A percentile compares a stretch with the other conserved stretches of the same genome.
These are phyloP conservation scores for Callipepla californica DNA, from an alignment of 2,113 vertebrate genomes.

Conservation along the genomic window DNA sequence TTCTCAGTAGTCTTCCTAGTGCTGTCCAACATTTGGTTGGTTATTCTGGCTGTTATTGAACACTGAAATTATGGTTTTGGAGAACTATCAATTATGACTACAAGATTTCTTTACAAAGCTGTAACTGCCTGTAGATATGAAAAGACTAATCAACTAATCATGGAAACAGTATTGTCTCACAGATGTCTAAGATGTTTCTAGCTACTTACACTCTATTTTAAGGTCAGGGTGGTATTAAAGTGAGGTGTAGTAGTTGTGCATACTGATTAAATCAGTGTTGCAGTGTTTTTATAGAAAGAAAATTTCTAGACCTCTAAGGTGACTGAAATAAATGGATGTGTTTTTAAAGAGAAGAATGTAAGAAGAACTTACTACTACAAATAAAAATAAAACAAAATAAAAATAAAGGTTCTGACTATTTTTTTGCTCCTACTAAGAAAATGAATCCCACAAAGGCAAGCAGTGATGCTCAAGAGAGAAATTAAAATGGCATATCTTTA, in stretches of 20 bases:
- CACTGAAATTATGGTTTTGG: not conserved
- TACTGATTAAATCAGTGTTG: not conserved
- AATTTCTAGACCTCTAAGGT: not conserved
- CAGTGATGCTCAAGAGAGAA: not conserved
- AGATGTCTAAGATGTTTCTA: not conserved
- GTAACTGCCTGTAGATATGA: not conserved
- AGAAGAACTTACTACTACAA: not conserved
- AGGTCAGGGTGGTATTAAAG: not conserved
- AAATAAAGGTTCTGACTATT: not conserved
- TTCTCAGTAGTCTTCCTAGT: not conserved
- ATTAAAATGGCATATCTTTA: constrained; percentile 28
- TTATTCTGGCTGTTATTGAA: not conserved
- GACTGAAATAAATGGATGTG: not conserved
- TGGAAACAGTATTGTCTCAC: not conserved
- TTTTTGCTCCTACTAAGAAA: not conserved
- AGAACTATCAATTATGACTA: not conserved
- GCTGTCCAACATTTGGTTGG: not conserved
- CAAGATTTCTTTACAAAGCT: accelerated
- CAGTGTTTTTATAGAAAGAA: not conserved
- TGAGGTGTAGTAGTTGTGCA: not conserved
- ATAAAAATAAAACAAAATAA: not conserved
- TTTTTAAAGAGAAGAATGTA: not conserved
- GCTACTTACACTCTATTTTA: not conserved
- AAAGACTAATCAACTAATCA: not conserved
- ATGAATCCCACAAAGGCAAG: not conserved